phyloP scores from a whole-genome alignment of 2,797 vertebrate species.

The Leptoclinus maculatus region DNA sequence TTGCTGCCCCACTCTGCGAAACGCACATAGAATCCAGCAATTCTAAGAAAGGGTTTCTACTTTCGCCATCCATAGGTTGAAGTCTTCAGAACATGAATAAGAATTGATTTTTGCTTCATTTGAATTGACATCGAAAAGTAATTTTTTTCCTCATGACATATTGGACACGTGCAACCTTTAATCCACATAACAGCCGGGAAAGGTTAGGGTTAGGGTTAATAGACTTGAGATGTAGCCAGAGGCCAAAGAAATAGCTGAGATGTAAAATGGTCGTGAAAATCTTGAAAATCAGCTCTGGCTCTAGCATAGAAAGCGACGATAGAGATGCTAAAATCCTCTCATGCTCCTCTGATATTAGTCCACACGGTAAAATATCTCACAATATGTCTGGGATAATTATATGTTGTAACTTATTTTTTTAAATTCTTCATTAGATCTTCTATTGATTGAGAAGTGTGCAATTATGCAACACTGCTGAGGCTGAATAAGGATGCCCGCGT shows the following conservation, averaged over 20 bases:
- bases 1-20: background rate
- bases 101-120: constrained; percentile 16
- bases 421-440: too few species aligned
- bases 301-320: background rate
- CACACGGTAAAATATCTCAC: background rate
- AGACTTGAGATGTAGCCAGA: constrained; percentile 39
- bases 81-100: constrained; percentile 19
- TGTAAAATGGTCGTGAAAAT: background rate
- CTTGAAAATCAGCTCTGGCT: background rate
- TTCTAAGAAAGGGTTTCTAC: constrained; percentile 11
- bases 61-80: constrained; percentile 19
- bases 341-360: background rate
- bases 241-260: constrained; percentile 15
- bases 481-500: background rate
- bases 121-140: constrained; percentile 28
- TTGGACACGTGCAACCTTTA: constrained; percentile 47
- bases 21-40: background rate
- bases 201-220: constrained; percentile 64
- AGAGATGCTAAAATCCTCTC: background rate
- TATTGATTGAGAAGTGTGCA: background rate
- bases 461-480: background rate
- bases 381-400: background rate
- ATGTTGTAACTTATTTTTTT: background rate
- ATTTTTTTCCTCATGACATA: constrained; percentile 49
- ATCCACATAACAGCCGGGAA: constrained; percentile 40